Evolutionary conservation across 2,888 invertebrate genomes (phyloP), one percentile per base, ranked within the genome.

Genomic region (Drosophila subsilvestris): DNA sequence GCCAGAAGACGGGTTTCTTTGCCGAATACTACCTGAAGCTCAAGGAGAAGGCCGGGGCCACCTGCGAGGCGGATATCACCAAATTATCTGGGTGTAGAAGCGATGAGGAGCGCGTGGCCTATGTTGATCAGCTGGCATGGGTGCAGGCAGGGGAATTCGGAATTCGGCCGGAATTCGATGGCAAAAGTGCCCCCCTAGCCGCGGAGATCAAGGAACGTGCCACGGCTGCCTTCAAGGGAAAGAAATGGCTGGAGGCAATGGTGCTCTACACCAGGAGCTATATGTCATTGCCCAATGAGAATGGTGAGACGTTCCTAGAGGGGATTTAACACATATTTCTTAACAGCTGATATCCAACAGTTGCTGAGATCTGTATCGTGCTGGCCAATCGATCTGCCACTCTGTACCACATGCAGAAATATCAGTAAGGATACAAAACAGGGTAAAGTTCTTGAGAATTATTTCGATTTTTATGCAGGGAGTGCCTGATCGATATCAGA

Each of bases 331-430:
- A 3, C 0, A 2, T 18, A 1, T 43, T 48, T 10, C n/a, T 17
- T 89, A 95, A 95, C 91, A 67, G 92, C 93, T 76, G 95, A 96
- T 58, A 90, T 95, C 4, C 14, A 7, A 37, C 7, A 37, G 95
- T 92, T 68, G 92, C 93, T 76, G 95, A 96, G 59, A 90, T 95
- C 4, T 93, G 96, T 0, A 94, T 97, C 45, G 93, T 96, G 6
- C 93, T 95, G 76, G 97, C 96, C 0, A 97, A 97, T 90, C 94
- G 97, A 10, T 97, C 97, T 32, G 97, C 97, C 0, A 94, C 95
- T 0, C 93, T 96, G 43, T 96, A 95, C 86, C 96, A 96, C 85
- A 90, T 96, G 90, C 93, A 95, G 69, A 94, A 94, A 75, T 95
- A 65, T 54, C 56, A 57, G 71, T 71, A 27, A 58, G 70, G 42